Conservation (phyloP, 1,140 invertebrate species). For the Eumeta japonica region DNA sequence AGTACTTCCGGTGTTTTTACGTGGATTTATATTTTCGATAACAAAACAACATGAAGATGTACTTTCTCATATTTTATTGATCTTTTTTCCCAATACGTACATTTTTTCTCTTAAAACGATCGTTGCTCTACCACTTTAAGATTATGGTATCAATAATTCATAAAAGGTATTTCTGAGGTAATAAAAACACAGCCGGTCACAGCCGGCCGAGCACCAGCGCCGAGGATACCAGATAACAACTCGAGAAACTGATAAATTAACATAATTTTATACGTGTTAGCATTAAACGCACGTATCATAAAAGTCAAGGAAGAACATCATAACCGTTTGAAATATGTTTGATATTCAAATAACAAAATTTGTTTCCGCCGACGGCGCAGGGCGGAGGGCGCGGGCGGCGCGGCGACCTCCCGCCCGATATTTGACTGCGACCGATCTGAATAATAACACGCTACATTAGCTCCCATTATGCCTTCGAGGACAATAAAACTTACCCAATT, state of each 20-base stretch:
- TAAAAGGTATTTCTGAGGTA: too few species aligned
- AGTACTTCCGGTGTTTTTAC: too few species aligned
- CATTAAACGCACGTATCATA: conserved; percentile 40
- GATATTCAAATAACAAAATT: conserved; percentile 51
- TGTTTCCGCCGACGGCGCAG: conserved; percentile 45
- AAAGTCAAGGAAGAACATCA: conserved; percentile 52
- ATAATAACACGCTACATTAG: conserved; percentile 59
- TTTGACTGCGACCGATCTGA: conserved; percentile 53
- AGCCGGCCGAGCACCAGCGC: too few species aligned
- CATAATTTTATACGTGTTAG: conserved; percentile 33
- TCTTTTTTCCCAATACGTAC: too few species aligned
- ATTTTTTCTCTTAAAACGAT: too few species aligned
- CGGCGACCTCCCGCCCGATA: conserved; percentile 32
- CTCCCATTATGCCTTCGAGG: conserved; percentile 56
- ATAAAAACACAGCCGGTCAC: too few species aligned
- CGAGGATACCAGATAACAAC: too few species aligned
- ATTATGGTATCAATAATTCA: too few species aligned
- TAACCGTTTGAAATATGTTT: conserved; percentile 52
- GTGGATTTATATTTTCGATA: too few species aligned
- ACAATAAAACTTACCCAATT: conserved; percentile 58
- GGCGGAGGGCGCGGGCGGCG: conserved; percentile 14
- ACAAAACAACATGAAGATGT: too few species aligned
- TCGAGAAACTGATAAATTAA: conserved; percentile 20
- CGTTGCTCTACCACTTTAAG: too few species aligned
- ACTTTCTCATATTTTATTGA: too few species aligned